Percentiles rank a stretch among this genome's conserved stretches.
phyloP scores from a whole-genome alignment of 2,113 vertebrate genomes.

The Irena cyanogastra region DNA sequence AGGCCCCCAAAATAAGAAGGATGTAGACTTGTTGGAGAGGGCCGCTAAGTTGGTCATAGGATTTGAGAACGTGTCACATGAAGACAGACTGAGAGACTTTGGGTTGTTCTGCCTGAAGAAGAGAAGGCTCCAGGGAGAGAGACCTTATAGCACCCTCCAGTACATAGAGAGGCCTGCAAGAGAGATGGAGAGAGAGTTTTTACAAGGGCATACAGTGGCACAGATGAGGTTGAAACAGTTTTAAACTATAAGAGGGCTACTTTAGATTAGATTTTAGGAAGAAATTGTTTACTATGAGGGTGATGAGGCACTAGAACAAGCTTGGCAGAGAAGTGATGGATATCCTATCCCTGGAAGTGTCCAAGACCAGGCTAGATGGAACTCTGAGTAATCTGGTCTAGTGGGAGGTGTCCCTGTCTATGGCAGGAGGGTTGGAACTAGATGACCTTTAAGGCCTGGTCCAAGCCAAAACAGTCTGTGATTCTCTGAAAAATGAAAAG shows the following conservation, averaged over 20 bases:
- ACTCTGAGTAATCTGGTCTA: neutral
- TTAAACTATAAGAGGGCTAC: neutral
- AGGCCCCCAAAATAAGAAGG: neutral
- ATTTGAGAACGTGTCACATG: neutral
- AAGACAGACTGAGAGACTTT: neutral
- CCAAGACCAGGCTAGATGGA: neutral
- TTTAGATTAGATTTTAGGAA: neutral
- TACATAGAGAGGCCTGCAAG: accelerated
- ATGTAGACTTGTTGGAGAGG: neutral
- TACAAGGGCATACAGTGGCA: neutral
- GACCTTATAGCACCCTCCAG: too few relatives aligned
- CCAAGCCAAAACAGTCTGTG: neutral
- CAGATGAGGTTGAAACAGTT: neutral
- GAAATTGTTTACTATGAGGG: neutral
- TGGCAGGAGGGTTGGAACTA: neutral
- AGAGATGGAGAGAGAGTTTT: neutral
- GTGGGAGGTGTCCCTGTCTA: neutral
- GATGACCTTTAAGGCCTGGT: neutral
- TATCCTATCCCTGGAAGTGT: neutral
- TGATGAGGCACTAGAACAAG: neutral
- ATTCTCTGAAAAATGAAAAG: neutral
- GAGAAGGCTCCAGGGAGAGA: neutral
- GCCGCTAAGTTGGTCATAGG: neutral
- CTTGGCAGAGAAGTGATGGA: neutral
- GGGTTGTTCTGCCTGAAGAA: neutral